A percentile compares a stretch with the other conserved stretches of the same genome.
Evolutionary conservation across 2,888 invertebrate genomes (phyloP).

Genomic region (Hoplodrina blanda): DNA sequence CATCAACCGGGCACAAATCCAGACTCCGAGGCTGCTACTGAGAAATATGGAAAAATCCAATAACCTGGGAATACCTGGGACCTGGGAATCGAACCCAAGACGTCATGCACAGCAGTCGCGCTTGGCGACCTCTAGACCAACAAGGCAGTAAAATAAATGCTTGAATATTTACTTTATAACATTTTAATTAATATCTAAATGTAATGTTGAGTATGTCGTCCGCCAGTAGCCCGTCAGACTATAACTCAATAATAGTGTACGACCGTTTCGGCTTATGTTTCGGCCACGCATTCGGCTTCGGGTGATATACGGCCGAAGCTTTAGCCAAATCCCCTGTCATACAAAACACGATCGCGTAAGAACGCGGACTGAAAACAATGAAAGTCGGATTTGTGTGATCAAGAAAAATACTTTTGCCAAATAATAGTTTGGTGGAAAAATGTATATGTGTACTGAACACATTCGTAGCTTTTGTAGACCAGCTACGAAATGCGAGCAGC

Average conservation of each 20-base stretch:
- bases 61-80: no score
- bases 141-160: no score
- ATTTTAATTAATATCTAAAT: slow-evolving; percentile 3
- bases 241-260: slow-evolving; percentile 53
- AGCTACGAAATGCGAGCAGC: slow-evolving; percentile 22
- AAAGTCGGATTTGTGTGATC: slow-evolving; percentile 59
- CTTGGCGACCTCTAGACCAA: no score
- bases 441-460: background rate
- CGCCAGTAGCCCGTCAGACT: slow-evolving; percentile 20
- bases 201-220: slow-evolving; percentile 2
- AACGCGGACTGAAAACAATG: slow-evolving; percentile 56
- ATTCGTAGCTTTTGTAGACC: slow-evolving; percentile 25
- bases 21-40: no score
- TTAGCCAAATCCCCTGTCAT: slow-evolving; percentile 53
- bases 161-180: background rate
- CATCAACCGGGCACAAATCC: no score
- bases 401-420: slow-evolving; percentile 48
- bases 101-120: no score
- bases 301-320: slow-evolving; percentile 46
- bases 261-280: slow-evolving; percentile 48
- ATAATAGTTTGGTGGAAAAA: slow-evolving; percentile 39
- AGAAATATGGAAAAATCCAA: no score
- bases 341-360: slow-evolving; percentile 58
- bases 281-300: slow-evolving; percentile 49
- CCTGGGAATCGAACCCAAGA: no score